A percentile compares a stretch with the other conserved stretches of the same genome.
Conservation (phyloP, 2,113 vertebrate genomes). For the Beaufortia kweichowensis region DNA sequence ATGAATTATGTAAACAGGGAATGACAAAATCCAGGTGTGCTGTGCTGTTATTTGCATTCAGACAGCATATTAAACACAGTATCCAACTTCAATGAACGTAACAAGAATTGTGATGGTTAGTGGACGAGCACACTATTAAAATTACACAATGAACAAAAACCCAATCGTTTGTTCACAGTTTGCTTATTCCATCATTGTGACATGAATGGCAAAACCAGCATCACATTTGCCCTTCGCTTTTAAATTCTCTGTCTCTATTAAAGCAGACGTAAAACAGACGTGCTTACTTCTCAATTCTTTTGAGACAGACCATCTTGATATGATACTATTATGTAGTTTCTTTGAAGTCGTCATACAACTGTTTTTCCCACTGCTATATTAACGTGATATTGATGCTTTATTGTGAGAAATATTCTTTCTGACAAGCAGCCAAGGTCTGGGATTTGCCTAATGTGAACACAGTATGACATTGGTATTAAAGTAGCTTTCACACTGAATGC, state of each 20-base stretch:
- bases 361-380: background rate
- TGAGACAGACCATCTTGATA: background rate
- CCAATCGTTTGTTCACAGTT: slow-evolving; percentile 6
- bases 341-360: background rate
- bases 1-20: background rate
- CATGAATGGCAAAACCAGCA: slow-evolving; percentile 20
- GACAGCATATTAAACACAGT: background rate
- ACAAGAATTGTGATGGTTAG: background rate
- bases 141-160: background rate
- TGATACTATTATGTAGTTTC: background rate
- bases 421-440: background rate
- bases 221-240: slow-evolving; percentile 12
- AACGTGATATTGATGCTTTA: background rate
- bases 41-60: background rate
- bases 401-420: background rate
- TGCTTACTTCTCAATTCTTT: background rate
- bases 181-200: background rate
- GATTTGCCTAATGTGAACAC: background rate
- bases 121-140: background rate
- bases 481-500: background rate
- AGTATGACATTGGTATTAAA: background rate
- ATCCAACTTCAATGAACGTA: background rate
- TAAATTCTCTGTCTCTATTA: background rate
- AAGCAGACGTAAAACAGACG: too few species aligned
- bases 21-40: slow-evolving; percentile 29